A percentile compares a stretch with the other conserved stretches of the same genome.
phyloP scores from a whole-genome alignment of 1,140 invertebrate genomes.

The Diorhabda sublineata region DNA sequence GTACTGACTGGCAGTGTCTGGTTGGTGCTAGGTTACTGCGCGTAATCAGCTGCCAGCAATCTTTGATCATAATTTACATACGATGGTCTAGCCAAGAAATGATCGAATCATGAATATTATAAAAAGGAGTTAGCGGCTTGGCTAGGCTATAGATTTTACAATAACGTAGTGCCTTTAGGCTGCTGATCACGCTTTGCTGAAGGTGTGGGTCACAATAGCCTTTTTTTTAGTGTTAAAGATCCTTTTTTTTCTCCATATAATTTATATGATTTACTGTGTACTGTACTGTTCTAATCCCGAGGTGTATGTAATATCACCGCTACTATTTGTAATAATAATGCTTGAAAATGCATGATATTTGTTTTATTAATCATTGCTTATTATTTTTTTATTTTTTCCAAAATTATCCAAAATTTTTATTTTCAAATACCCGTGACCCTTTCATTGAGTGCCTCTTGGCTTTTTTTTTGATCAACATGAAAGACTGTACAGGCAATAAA shows the following conservation, averaged over 20 bases:
- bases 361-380: constrained; percentile 76
- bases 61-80: constrained; percentile 37
- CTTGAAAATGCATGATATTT: constrained; percentile 83
- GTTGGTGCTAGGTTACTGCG: constrained; percentile 21
- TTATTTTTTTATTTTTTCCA: constrained; percentile 53
- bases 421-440: constrained; percentile 7
- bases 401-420: constrained; percentile 28
- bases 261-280: constrained; percentile 55
- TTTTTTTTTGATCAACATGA: constrained; percentile 13
- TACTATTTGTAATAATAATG: constrained; percentile 82
- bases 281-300: constrained; percentile 55
- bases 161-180: constrained; percentile 48
- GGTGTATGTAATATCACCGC: constrained; percentile 52
- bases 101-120: not conserved
- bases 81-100: not conserved
- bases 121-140: not conserved
- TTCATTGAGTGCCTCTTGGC: constrained; percentile 15
- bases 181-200: constrained; percentile 46
- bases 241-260: constrained; percentile 32
- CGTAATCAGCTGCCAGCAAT: constrained; percentile 46
- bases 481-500: constrained; percentile 27
- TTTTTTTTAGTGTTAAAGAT: constrained; percentile 37
- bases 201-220: constrained; percentile 43
- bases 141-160: constrained; percentile 17
- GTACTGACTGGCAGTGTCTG: not conserved